Evolutionary conservation across 2,797 vertebrate genomes (phyloP), one percentile per base, ranked within the genome.

Genomic region (Morelia viridis): DNA sequence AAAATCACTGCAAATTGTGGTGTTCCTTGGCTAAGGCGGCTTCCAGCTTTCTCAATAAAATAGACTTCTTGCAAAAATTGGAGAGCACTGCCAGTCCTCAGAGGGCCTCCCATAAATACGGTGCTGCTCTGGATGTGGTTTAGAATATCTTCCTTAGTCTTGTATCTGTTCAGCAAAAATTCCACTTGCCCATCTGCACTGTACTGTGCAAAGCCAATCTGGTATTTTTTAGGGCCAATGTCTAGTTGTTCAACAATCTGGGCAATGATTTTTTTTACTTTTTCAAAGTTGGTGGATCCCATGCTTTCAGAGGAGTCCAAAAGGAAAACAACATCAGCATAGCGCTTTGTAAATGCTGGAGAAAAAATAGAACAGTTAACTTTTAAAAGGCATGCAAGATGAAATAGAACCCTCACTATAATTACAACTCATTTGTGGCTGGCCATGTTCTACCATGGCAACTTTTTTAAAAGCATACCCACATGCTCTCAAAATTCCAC

Each of bases 281-380:
- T 90, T 91, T 96, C 95, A 91, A 97, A 98, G 61, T 97, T 94
- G 53, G 26, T 0, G 26, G 0, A 0, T 19, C 94, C 95, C 60
- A 96, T 96, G 3, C 84, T 89, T 8, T 97, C 31, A 8, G 97
- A 97, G 0, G 97, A 96, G 92, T 98, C 98, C 50, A 98, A 92
- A 85, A 99, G 97, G 94, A 99, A 98, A 95, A 98, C 97, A 53
- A 99, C 96, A 85, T 99, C 98, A 24, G 97, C 96, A 96, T 97
- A 98, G 86, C 28, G 96, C 94, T 98, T 97, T 28, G 92, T 50
- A 87, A 91, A 96, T 31, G 92, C 97, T 96, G 85, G n/a, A 96
- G 28, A 19, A n/a, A 56, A 93, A 92, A 68, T 2, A 89, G 84
- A 90, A 80, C 26, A 41, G 56, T 13, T 0, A 80, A 1, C 80